Evolutionary conservation across 1,140 invertebrate genomes (phyloP).

Genomic region (Scaptomyza hsui): DNA sequence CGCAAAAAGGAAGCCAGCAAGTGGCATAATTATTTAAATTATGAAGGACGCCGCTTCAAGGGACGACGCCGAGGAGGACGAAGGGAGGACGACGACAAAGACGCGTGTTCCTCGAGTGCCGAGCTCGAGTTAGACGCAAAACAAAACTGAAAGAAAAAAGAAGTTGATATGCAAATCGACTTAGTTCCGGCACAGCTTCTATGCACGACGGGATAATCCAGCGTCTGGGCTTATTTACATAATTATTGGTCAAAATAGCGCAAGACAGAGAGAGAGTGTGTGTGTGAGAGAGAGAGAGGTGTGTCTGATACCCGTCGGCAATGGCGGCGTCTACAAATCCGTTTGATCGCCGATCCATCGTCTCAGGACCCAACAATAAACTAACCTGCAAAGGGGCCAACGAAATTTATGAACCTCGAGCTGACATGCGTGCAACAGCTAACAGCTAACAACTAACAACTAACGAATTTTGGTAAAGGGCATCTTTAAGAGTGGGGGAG

Average conservation of each 20-base stretch:
- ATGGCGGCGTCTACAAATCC: slow-evolving; percentile 74
- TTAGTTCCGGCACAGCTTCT: slow-evolving; percentile 79
- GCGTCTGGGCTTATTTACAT: slow-evolving; percentile 68
- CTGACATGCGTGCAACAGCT: slow-evolving; percentile 46
- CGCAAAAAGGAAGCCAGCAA: slow-evolving; percentile 76
- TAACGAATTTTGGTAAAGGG: slow-evolving; percentile 46
- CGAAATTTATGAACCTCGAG: slow-evolving; percentile 65
- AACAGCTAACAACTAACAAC: too few relatives aligned
- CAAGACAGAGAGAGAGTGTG: background rate
- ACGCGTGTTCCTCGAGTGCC: slow-evolving; percentile 76
- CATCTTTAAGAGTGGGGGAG: background rate
- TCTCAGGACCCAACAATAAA: slow-evolving; percentile 17
- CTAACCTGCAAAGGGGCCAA: slow-evolving; percentile 19
- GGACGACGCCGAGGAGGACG: slow-evolving; percentile 2
- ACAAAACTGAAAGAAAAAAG: slow-evolving; percentile 1
- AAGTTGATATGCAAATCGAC: slow-evolving; percentile 64
- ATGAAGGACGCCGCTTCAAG: slow-evolving; percentile 64
- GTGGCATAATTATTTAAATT: slow-evolving; percentile 83
- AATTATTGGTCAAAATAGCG: slow-evolving; percentile 68
- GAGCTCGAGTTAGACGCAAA: background rate
- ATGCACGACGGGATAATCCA: slow-evolving; percentile 72
- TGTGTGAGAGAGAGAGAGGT: background rate
- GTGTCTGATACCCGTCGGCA: slow-evolving; percentile 61
- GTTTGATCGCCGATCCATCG: slow-evolving; percentile 57
- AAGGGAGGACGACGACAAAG: slow-evolving; percentile 35